Conservation (phyloP, 1,140 invertebrate genomes). For the Mycetomoellerius zeteki region DNA sequence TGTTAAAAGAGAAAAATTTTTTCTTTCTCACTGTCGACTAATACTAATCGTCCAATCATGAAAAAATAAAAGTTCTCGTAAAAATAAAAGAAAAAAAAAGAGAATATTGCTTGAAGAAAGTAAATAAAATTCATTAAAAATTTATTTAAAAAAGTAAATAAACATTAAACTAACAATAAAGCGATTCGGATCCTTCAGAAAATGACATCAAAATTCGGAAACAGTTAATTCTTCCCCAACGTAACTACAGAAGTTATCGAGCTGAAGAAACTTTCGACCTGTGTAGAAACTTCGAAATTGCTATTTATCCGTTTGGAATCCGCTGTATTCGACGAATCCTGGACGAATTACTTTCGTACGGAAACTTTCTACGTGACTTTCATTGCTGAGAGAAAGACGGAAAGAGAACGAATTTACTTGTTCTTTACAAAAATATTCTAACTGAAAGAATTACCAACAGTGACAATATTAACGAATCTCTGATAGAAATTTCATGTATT, state of each 20-base stretch:
- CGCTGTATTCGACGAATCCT: conserved; percentile 31
- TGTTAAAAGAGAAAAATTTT: neutral
- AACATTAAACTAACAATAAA: conserved; percentile 26
- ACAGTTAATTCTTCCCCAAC: conserved; percentile 25
- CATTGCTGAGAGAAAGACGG: neutral
- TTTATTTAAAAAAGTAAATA: no score
- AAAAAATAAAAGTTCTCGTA: conserved; percentile 3
- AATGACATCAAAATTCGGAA: conserved; percentile 32
- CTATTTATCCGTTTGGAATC: conserved; percentile 11
- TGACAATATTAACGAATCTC: no score
- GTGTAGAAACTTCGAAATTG: conserved; percentile 32
- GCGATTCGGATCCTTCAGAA: neutral
- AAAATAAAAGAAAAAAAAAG: conserved; percentile 14
- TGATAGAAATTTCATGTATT: no score
- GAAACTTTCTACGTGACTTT: conserved; percentile 34
- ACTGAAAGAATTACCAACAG: no score
- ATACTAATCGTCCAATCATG: neutral
- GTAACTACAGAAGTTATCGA: conserved; percentile 39
- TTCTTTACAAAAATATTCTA: no score
- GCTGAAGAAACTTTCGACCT: conserved; percentile 17
- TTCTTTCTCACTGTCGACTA: neutral
- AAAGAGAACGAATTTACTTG: neutral
- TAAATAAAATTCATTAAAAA: no score
- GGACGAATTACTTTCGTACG: conserved; percentile 14
- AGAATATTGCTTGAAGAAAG: conserved; percentile 3